Evolutionary conservation across 1,140 invertebrate species (phyloP), one percentile per base, ranked within the genome.

Genomic region (Drosophila lowei): DNA sequence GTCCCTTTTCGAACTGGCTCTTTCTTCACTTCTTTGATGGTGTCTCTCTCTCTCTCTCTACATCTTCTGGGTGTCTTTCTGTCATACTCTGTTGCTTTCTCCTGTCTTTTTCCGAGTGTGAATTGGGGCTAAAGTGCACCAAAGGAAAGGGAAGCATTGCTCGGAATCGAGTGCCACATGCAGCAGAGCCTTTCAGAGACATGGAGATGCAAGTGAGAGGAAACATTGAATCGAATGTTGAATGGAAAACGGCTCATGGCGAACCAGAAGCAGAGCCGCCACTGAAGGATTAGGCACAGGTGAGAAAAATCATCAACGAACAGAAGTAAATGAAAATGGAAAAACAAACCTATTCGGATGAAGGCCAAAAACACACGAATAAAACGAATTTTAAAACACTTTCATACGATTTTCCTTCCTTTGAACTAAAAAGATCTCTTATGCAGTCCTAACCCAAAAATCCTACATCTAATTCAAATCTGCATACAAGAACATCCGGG

Each of bases 121-220:
- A 70, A 68, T 70, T 70, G 66, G 50, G 72, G 58, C 50, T 55
- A 72, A 72, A 72, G 70, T 72, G 70, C 58, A 38, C 44, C 28
- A 47, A 70, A 38, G 38, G 15, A 70, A 43, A 55, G 41, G 46
- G 42, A 72, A 55, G 34, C 28, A 52, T 38, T 30, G 63, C 66
- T 28, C 18, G 63, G 63, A 70, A 43, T 72, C 68, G 46, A 72
- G 58, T 63, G 56, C 71, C 66, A 72, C 67, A 42, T 42, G 50
- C 62, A 65, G 49, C 21, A 49, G 23, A 34, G 7, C 34, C 43
- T 57, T 56, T 49, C 18, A 67, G 18, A 25, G 62, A 38, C 23
- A 11, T 38, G 4, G 34, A 9, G 3, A 3, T 38, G 34, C 34
- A 38, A 38, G 30, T 11, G 30, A 34, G 3, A 38, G 9, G 34